Evolutionary conservation across 2,888 invertebrate species (phyloP).

Genomic region (Dynastes maya): DNA sequence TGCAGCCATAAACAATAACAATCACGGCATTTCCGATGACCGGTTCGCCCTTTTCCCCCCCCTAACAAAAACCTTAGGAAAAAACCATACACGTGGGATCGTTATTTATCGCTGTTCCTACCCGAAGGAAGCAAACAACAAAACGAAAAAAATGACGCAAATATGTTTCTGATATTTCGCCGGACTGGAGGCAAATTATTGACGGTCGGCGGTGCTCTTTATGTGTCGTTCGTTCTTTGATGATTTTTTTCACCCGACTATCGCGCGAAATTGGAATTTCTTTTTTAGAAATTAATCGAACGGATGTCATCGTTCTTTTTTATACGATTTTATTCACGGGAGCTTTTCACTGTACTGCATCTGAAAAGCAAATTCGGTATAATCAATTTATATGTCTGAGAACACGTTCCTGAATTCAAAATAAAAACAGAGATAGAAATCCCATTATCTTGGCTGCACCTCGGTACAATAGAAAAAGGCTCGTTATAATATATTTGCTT

Average conservation of each 20-base stretch:
- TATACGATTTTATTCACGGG: slow-evolving; percentile 1
- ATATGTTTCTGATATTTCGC: slow-evolving; percentile 41
- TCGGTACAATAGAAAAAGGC: too few species aligned
- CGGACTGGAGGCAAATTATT: slow-evolving; percentile 34
- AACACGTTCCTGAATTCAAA: not conserved
- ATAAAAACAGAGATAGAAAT: too few species aligned
- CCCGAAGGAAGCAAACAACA: slow-evolving; percentile 4
- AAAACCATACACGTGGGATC: slow-evolving; percentile 25
- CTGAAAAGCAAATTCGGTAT: not conserved
- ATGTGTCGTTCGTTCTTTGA: slow-evolving; percentile 17
- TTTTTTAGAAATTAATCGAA: slow-evolving; percentile 41
- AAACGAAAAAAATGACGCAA: slow-evolving; percentile 26
- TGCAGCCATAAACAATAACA: slow-evolving; percentile 24
- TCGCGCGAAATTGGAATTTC: slow-evolving; percentile 18
- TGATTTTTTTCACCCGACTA: slow-evolving; percentile 19
- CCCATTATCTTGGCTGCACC: too few species aligned
- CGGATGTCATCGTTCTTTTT: slow-evolving; percentile 18
- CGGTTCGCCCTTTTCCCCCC: slow-evolving; percentile 17
- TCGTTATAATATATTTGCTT: too few species aligned
- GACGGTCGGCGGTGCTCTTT: slow-evolving; percentile 14
- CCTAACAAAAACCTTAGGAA: slow-evolving; percentile 2
- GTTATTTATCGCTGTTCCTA: slow-evolving; percentile 35
- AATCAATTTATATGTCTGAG: not conserved
- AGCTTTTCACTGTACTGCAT: not conserved
- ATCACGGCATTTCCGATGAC: slow-evolving; percentile 38